phyloP scores from a whole-genome alignment of 23 tunicate species.

The Oikopleura dioica region DNA sequence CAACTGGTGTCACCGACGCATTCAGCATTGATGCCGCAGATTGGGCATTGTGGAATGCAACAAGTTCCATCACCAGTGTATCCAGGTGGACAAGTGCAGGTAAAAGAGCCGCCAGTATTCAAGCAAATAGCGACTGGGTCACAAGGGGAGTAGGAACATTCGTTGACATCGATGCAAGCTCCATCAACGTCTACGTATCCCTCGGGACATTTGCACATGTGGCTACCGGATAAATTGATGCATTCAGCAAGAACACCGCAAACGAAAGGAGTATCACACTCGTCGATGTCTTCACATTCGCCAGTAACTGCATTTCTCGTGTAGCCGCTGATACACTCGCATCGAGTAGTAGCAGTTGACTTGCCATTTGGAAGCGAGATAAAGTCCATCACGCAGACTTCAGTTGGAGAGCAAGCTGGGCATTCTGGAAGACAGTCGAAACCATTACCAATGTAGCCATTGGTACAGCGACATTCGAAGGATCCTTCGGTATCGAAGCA shows the following conservation, averaged over 20 bases:
- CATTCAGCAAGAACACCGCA: background rate
- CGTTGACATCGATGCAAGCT: too few species aligned
- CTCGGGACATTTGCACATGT: too few species aligned
- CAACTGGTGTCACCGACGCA: background rate
- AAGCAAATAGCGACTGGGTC: too few species aligned
- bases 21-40: background rate
- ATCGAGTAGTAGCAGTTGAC: too few species aligned
- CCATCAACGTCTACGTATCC: too few species aligned
- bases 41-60: background rate
- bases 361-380: too few species aligned
- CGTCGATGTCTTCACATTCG: slow-evolving; percentile 32
- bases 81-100: too few species aligned
- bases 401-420: background rate
- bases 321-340: slow-evolving; percentile 19
- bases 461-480: background rate
- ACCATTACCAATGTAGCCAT: background rate
- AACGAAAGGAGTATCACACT: slow-evolving; percentile 6
- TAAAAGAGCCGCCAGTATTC: too few species aligned
- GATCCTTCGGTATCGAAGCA: background rate
- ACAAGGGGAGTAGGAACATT: too few species aligned
- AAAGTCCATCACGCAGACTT: too few species aligned
- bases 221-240: too few species aligned
- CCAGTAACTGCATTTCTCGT: background rate
- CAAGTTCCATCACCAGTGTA: too few species aligned
- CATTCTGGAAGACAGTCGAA: background rate